A percentile compares a stretch with the other conserved stretches of the same genome.
phyloP scores from a whole-genome alignment of 1,140 invertebrate genomes.

The Diorhabda elongata region DNA sequence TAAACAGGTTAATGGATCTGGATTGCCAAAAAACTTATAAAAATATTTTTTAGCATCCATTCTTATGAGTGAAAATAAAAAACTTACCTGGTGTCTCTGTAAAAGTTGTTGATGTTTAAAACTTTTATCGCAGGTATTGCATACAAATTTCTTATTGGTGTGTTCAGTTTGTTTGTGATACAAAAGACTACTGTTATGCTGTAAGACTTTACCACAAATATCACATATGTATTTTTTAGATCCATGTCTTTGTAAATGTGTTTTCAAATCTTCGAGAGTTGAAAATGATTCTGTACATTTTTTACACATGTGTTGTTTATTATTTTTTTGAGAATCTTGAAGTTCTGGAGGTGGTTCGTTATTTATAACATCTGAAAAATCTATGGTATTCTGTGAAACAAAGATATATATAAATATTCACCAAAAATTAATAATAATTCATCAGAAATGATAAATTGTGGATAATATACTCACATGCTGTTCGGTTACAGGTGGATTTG shows the following conservation, averaged over 20 bases:
- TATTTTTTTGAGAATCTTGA: too few relatives aligned
- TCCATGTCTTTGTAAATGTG: not conserved
- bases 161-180: slow-evolving; percentile 69
- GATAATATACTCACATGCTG: too few relatives aligned
- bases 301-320: slow-evolving; percentile 45
- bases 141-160: slow-evolving; percentile 60
- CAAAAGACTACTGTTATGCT: slow-evolving; percentile 61
- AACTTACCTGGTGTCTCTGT: slow-evolving; percentile 58
- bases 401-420: too few relatives aligned
- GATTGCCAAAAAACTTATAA: too few relatives aligned
- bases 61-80: too few relatives aligned
- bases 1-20: too few relatives aligned
- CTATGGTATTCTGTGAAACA: too few relatives aligned
- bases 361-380: too few relatives aligned
- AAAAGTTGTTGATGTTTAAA: slow-evolving; percentile 63
- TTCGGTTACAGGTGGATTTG: not conserved
- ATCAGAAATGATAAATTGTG: too few relatives aligned
- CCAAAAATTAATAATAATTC: too few relatives aligned
- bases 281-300: slow-evolving; percentile 56
- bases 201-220: slow-evolving; percentile 64
- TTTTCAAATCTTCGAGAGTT: not conserved
- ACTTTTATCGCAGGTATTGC: slow-evolving; percentile 61
- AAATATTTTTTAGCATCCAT: too few relatives aligned
- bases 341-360: too few relatives aligned
- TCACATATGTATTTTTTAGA: slow-evolving; percentile 55